Base-by-base conservation (phyloP, 2,113 vertebrate genomes). In the Microcebus griseorufus region DNA sequence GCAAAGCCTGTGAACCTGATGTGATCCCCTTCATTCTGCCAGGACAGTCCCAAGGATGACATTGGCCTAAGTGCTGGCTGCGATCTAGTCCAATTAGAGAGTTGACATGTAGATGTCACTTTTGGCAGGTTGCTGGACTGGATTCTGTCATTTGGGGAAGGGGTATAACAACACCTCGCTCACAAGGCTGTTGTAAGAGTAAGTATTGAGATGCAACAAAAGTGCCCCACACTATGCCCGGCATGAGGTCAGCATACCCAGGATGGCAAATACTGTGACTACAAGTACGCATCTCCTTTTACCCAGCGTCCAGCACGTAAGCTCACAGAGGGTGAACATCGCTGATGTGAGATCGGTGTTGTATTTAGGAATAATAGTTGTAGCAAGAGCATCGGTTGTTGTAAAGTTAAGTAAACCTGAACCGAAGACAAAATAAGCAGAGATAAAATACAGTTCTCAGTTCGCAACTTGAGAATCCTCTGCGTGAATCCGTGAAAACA, bases 271-370 rank as follows among this genome's bases (percentile, higher is more conserved):
- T n/a, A 2, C 22, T 37, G 27, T 6, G 34, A 25, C 32, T 23
- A 13, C 16, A n/a, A 25, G 69, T 12, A 5, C 20, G 27, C 0
- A 12, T 4, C 2, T 14, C 9, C n/a, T n/a, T 81, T 18, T 67
- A 25, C 29, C 11, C 2, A 39, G 5, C 32, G 23, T 23, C 53
- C n/a, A 13, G 45, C 17, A 5, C 3, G 0, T 7, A 29, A 6
- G n/a, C 70, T 88, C 91, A 23, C 2, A n/a, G 34, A 67, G 69
- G 48, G 23, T 25, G 32, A 16, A 34, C 1, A 14, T n/a, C 67
- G 20, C n/a, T 55, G 22, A 83, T 80, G 48, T 55, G 37, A 23
- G 9, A 51, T 23, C 22, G 60, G 23, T 22, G 13, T 12, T 67
- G 18, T 94, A 27, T 39, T 84, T 94, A 48, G 81, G 62, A 87